These are phyloP conservation scores for Cerastis rubricosa DNA, from an alignment of 2,888 invertebrate species.

Conservation along the genomic window DNA sequence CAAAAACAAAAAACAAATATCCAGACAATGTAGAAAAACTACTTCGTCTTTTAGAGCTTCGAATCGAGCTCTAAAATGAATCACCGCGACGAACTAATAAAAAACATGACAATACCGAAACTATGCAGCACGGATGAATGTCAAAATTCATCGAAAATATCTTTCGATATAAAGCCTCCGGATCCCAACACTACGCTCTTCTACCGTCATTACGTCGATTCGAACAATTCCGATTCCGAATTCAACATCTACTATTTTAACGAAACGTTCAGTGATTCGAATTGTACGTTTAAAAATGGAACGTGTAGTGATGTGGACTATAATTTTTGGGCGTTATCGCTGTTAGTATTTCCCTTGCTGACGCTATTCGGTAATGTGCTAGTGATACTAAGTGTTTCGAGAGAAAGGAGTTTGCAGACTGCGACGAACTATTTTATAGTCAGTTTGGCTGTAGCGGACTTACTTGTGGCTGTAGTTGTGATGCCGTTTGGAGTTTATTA, in stretches of 20 bases:
- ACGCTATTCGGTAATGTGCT: conserved; percentile 99
- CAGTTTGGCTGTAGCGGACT: conserved; percentile 98
- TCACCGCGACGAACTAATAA: conserved; percentile 50
- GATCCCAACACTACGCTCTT: conserved; percentile 69
- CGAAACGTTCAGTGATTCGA: conserved; percentile 78
- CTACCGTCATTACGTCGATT: conserved; percentile 57
- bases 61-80: conserved; percentile 54
- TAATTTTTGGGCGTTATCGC: conserved; percentile 96
- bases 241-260: conserved; percentile 77
- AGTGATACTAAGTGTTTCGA: conserved; percentile 98
- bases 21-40: conserved; percentile 43
- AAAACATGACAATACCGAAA: conserved; percentile 62
- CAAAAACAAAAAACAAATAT: conserved; percentile 17
- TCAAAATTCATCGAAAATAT: conserved; percentile 77
- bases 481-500: conserved; percentile 99
- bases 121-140: conserved; percentile 72
- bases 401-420: conserved; percentile 97
- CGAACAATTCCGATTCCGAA: conserved; percentile 67
- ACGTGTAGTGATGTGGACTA: conserved; percentile 89
- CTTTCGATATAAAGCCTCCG: conserved; percentile 74
- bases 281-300: conserved; percentile 81
- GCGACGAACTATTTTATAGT: conserved; percentile 99
- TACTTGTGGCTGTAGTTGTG: conserved; percentile 98
- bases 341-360: conserved; percentile 97
- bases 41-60: conserved; percentile 5